These are phyloP conservation scores for Neoseiulus cucumeris DNA, from an alignment of 1,140 invertebrate species.

Conservation along the genomic window DNA sequence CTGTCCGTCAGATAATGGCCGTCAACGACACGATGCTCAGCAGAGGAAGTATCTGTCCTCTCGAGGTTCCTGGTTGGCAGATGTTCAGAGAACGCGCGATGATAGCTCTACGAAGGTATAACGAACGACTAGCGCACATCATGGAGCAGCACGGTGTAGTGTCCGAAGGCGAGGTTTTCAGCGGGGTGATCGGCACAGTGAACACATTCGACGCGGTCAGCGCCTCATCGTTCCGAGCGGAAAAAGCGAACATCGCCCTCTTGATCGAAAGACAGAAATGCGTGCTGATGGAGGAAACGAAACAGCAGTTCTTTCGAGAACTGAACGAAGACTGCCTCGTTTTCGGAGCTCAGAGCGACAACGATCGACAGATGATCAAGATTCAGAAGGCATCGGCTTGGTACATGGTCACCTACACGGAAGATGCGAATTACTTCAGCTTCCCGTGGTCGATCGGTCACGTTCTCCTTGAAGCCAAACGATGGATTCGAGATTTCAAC, in stretches of 20 bases:
- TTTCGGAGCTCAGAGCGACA: not conserved
- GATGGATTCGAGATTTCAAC: not conserved
- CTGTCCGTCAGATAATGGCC: not conserved
- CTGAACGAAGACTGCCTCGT: conserved; percentile 6
- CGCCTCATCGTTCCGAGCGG: conserved; percentile 7
- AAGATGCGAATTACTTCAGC: conserved; percentile 13
- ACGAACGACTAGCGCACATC: conserved; percentile 16
- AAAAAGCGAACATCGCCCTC: conserved; percentile 13
- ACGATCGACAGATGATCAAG: conserved; percentile 10
- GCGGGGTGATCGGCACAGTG: conserved; percentile 19
- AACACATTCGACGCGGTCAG: conserved; percentile 13
- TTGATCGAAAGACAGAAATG: conserved; percentile 18
- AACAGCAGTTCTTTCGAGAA: conserved; percentile 14
- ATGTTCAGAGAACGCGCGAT: conserved; percentile 16
- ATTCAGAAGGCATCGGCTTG: conserved; percentile 20
- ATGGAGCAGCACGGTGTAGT: conserved; percentile 21
- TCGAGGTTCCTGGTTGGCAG: conserved; percentile 16
- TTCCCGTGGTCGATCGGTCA: conserved; percentile 16
- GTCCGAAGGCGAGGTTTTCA: conserved; percentile 21
- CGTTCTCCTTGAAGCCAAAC: conserved; percentile 13
- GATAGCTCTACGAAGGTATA: conserved; percentile 13
- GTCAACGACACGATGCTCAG: conserved; percentile 6
- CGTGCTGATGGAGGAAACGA: not conserved
- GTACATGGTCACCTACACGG: conserved; percentile 22
- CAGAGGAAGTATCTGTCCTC: not conserved